These are phyloP conservation scores for Drosophila arizonae DNA, from an alignment of 1,140 invertebrate species.

Conservation along the genomic window DNA sequence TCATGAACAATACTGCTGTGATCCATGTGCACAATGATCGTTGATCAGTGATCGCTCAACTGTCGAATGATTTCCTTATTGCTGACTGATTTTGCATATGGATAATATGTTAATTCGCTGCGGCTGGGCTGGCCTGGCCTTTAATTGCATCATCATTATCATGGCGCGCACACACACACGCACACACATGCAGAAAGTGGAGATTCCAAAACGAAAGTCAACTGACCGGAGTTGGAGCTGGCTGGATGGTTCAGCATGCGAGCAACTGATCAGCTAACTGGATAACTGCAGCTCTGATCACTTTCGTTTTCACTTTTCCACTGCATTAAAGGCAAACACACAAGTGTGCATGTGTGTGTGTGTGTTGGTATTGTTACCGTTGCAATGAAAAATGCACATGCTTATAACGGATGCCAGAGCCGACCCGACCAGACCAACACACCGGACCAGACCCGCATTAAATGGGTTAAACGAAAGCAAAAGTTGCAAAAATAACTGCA, in stretches of 20 bases:
- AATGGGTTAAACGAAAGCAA: slow-evolving; percentile 81
- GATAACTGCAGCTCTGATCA: slow-evolving; percentile 50
- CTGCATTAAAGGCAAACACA: slow-evolving; percentile 65
- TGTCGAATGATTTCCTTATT: slow-evolving; percentile 66
- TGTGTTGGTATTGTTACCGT: slow-evolving; percentile 44
- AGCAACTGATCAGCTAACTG: slow-evolving; percentile 52
- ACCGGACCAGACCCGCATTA: slow-evolving; percentile 44
- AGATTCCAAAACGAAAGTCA: slow-evolving; percentile 69
- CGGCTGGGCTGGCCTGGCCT: slow-evolving; percentile 32
- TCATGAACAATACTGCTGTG: neutral
- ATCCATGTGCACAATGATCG: neutral
- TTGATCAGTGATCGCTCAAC: slow-evolving; percentile 33
- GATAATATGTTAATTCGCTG: slow-evolving; percentile 10
- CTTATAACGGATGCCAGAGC: slow-evolving; percentile 60
- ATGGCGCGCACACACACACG: slow-evolving; percentile 9
- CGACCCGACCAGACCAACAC: slow-evolving; percentile 15
- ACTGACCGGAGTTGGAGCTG: slow-evolving; percentile 40
- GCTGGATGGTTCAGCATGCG: slow-evolving; percentile 38
- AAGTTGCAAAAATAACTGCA: slow-evolving; percentile 38
- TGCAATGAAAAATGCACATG: slow-evolving; percentile 48
- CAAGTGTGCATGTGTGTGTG: slow-evolving; percentile 5
- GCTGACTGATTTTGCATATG: slow-evolving; percentile 45
- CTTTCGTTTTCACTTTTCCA: slow-evolving; percentile 81
- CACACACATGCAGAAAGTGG: neutral
- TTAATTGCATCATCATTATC: slow-evolving; percentile 55